These are phyloP conservation scores for Thaumetopoea pityocampa DNA, from an alignment of 1,140 invertebrate genomes.

Conservation along the genomic window DNA sequence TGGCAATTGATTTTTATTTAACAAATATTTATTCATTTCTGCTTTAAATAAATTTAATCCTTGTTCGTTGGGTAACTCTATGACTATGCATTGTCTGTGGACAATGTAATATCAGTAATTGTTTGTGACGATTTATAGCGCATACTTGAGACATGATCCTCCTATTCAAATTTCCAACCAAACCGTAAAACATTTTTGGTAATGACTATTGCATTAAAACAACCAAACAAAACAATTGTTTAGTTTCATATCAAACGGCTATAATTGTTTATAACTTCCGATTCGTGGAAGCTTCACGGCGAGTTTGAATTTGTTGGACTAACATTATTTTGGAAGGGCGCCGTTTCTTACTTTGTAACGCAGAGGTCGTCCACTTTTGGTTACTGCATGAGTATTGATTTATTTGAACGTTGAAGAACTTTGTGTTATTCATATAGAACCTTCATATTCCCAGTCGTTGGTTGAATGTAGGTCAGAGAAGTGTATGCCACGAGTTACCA, in stretches of 20 bases:
- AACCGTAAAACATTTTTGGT: conserved; percentile 1
- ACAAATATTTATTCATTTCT: too few species aligned
- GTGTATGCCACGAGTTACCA: too few species aligned
- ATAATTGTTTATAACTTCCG: conserved; percentile 12
- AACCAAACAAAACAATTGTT: conserved; percentile 8
- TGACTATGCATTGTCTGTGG: conserved; percentile 31
- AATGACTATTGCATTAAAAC: conserved; percentile 3
- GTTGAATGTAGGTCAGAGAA: too few species aligned
- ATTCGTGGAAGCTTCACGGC: conserved; percentile 12
- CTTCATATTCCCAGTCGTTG: too few species aligned
- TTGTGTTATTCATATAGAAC: conserved; percentile 38
- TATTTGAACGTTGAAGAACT: conserved; percentile 42
- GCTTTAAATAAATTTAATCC: too few species aligned
- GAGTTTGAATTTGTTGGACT: conserved; percentile 18
- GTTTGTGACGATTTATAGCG: conserved; percentile 37
- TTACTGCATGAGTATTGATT: conserved; percentile 49
- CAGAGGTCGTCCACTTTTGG: conserved; percentile 31
- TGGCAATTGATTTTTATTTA: too few species aligned
- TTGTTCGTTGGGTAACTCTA: conserved; percentile 19
- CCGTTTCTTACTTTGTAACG: conserved; percentile 36
- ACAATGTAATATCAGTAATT: conserved; percentile 36
- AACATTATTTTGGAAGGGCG: conserved; percentile 21
- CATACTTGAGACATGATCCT: conserved; percentile 4
- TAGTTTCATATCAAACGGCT: conserved; percentile 15
- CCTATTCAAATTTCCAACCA: conserved; percentile 6